Evolutionary conservation across 2,113 vertebrate genomes (phyloP), one percentile per base, ranked within the genome.

Genomic region (Axis porcinus): DNA sequence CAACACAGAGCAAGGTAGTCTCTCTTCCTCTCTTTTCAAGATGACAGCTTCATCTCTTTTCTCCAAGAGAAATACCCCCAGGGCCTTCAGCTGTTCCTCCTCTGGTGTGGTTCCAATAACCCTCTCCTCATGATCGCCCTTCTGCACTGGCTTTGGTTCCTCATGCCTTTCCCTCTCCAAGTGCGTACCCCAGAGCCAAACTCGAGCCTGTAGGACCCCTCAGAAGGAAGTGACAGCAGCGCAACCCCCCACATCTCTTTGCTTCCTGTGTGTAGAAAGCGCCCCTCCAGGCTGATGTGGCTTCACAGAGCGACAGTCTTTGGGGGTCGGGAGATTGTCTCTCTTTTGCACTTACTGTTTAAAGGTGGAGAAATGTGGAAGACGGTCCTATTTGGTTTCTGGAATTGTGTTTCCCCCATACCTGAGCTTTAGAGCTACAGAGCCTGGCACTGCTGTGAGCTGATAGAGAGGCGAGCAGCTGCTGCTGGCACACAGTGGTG

Each of bases 321-420:
- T 57, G 81, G 62, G 74, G 45, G 28, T 30, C 28, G 3, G 1
- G 84, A 91, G 64, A 55, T 15, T 45, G 15, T 45, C 43, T 93
- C 25, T 95, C 30, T 86, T 91, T 83, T 92, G 89, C 57, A 93
- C 33, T 94, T 91, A 43, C 40, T 96, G 57, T 87, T 87, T 47
- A 89, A 33, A 74, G 45, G 86, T 95, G 78, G 52, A 74, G 82
- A 89, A 81, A 17, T 90, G 2, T 92, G n/a, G 40, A 92, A 47
- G 87, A 84, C 16, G 7, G 40, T 62, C 83, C 55, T 90, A 57
- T 58, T 95, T 93, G 36, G 52, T 95, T 97, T 97, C 52, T 90
- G 74, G 70, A 95, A 89, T 94, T 89, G 74, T 47, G 86, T 84
- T 84, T 36, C 11, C 30, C n/a, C 50, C 23, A 1, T 64, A 86